phyloP scores from a whole-genome alignment of 2,113 vertebrate species.

The Labeo catla region DNA sequence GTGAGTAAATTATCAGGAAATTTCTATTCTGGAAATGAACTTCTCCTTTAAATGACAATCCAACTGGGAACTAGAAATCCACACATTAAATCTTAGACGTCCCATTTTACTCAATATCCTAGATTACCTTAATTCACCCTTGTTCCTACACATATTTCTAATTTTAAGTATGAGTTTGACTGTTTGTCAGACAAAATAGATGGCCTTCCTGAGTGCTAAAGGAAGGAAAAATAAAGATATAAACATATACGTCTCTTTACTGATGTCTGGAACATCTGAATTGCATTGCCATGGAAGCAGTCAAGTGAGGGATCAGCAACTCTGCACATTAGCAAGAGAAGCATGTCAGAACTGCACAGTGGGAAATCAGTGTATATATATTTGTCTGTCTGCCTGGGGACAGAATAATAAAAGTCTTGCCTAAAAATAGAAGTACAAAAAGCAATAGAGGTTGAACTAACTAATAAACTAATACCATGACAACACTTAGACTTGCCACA shows the following conservation, averaged over 20 bases:
- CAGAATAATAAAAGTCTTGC: conserved; percentile 3
- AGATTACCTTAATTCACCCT: not conserved
- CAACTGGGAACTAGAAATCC: not conserved
- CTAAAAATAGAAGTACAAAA: conserved; percentile 23
- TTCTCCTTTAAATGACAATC: no score
- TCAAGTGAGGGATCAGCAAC: conserved; percentile 8
- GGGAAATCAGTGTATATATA: conserved; percentile 16
- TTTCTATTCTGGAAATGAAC: no score
- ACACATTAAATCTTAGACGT: not conserved
- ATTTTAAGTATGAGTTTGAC: not conserved
- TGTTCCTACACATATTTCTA: not conserved
- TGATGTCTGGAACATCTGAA: not conserved
- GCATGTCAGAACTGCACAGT: conserved; percentile 32
- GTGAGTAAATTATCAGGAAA: no score
- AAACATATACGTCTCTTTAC: no score
- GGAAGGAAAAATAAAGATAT: not conserved
- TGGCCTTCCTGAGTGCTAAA: not conserved
- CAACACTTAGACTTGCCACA: conserved; percentile 27
- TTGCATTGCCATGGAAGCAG: conserved; percentile 17
- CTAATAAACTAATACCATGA: conserved; percentile 16
- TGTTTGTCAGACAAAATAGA: not conserved
- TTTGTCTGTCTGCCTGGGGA: conserved; percentile 24
- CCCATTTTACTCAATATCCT: not conserved
- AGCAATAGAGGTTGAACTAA: not conserved
- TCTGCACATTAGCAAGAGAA: conserved; percentile 3